Percentiles rank a stretch among this genome's conserved stretches.
Evolutionary conservation across 2,113 vertebrate genomes (phyloP).

Genomic region (Geococcyx californianus): DNA sequence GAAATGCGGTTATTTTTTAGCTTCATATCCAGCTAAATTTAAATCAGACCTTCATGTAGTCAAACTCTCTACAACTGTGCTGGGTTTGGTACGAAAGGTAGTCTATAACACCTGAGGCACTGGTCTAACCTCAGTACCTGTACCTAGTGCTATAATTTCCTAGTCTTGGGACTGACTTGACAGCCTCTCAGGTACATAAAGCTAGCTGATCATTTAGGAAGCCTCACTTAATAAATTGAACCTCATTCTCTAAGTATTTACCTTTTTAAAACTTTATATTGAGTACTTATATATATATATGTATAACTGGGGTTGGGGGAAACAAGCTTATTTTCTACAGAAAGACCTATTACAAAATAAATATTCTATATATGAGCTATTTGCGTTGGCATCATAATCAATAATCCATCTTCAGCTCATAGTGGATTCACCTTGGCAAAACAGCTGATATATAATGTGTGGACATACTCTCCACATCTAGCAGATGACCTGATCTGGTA

Average conservation of each 20-base stretch:
- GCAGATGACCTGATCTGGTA: not conserved
- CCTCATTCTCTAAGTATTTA: not conserved
- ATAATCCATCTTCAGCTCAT: not conserved
- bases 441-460: not conserved
- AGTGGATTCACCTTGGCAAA: not conserved
- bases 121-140: not conserved
- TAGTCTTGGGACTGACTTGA: not conserved
- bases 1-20: not conserved
- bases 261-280: not conserved
- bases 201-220: not conserved
- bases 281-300: not conserved
- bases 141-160: not conserved
- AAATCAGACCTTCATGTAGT: not conserved
- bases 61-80: not conserved
- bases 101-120: not conserved
- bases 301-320: not conserved
- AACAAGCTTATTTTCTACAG: not conserved
- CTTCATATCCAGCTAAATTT: slow-evolving; percentile 17
- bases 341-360: not conserved
- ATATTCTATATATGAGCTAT: not conserved
- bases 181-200: not conserved
- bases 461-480: not conserved
- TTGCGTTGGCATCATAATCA: not conserved
- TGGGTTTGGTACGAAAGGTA: not conserved
- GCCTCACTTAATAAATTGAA: not conserved